A percentile compares a stretch with the other conserved stretches of the same genome.
Evolutionary conservation across 2,113 vertebrate species (phyloP).

Genomic region (Colossoma macropomum): DNA sequence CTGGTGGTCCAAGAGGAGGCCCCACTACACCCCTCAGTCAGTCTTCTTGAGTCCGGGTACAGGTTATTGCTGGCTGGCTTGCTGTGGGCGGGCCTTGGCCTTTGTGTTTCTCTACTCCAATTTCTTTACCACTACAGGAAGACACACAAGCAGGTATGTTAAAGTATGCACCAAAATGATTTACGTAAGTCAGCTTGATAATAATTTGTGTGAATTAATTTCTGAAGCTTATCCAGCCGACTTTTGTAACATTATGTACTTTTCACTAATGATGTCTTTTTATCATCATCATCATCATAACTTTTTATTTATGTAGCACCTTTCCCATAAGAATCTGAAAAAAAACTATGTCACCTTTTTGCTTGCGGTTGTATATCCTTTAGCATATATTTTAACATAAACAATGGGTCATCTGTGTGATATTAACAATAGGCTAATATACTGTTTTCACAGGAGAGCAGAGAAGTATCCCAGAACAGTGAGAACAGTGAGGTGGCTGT

Average conservation of each 20-base stretch:
- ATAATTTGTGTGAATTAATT: too few species aligned
- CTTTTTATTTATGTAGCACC: too few species aligned
- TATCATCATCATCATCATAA: too few species aligned
- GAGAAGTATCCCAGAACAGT: not conserved
- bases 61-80: slow-evolving; percentile 57
- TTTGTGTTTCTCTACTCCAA: slow-evolving; percentile 47
- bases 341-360: too few species aligned
- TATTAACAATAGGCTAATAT: not conserved
- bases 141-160: slow-evolving; percentile 50
- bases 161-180: not conserved
- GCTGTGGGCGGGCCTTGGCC: slow-evolving; percentile 59
- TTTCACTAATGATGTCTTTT: too few species aligned
- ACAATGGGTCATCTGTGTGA: not conserved
- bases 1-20: slow-evolving; percentile 66
- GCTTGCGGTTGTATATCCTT: too few species aligned
- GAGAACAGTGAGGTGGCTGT: not conserved
- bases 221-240: too few species aligned
- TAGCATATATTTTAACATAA: not conserved
- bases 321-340: too few species aligned
- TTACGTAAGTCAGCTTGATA: too few species aligned
- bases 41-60: slow-evolving; percentile 46
- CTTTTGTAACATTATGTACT: too few species aligned
- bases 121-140: slow-evolving; percentile 31
- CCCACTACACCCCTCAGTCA: slow-evolving; percentile 53
- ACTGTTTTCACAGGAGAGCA: not conserved